These are phyloP conservation scores for Pipistrellus pygmaeus DNA, from an alignment of 2,797 vertebrate species.

Conservation along the genomic window DNA sequence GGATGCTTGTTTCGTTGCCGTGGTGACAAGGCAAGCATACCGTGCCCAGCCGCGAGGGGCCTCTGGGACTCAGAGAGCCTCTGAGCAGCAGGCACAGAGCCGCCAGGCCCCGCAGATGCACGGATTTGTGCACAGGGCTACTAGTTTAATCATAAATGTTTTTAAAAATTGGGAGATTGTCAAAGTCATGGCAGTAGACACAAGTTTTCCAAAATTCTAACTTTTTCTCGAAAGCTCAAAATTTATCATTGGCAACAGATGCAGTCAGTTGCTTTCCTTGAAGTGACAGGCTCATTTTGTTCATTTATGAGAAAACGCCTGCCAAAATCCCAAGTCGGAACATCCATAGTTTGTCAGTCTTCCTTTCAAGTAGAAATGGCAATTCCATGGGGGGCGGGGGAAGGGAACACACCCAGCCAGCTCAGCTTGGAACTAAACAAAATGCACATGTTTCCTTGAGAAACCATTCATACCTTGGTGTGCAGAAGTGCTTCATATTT, in stretches of 20 bases:
- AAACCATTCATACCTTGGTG: not conserved
- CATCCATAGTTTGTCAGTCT: slow-evolving; percentile 68
- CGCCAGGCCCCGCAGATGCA: no score
- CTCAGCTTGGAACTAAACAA: slow-evolving; percentile 42
- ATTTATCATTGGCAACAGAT: slow-evolving; percentile 69
- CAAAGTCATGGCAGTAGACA: slow-evolving; percentile 48
- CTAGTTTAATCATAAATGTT: slow-evolving; percentile 42
- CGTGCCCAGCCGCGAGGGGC: no score
- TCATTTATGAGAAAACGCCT: slow-evolving; percentile 73
- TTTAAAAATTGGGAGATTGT: slow-evolving; percentile 23
- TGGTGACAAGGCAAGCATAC: no score
- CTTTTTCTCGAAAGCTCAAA: slow-evolving; percentile 69
- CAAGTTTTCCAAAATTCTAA: slow-evolving; percentile 67
- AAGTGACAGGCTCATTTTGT: slow-evolving; percentile 77
- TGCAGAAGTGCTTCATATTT: slow-evolving; percentile 23
- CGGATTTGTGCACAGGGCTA: no score
- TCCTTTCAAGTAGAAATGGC: slow-evolving; percentile 72
- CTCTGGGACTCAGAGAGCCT: no score
- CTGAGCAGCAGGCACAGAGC: no score
- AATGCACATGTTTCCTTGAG: slow-evolving; percentile 15
- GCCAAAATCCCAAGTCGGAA: slow-evolving; percentile 73
- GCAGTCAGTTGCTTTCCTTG: slow-evolving; percentile 64
- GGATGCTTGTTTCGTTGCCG: no score
- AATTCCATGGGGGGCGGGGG: not conserved
- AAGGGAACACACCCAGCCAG: slow-evolving; percentile 6